phyloP scores from a whole-genome alignment of 2,113 vertebrate species.

The Agapornis roseicollis region DNA sequence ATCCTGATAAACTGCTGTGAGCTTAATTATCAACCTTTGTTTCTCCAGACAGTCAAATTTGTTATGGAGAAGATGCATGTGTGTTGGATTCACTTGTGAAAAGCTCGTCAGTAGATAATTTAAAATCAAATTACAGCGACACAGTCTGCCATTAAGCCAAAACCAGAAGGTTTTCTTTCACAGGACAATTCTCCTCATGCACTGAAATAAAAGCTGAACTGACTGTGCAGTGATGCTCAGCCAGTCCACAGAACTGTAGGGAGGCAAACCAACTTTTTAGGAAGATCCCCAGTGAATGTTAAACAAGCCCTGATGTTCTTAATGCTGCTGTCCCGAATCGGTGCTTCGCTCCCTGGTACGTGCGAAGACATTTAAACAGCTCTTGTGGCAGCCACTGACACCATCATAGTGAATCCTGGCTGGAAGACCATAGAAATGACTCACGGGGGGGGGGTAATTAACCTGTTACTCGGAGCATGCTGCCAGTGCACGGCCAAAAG shows the following conservation, averaged over 20 bases:
- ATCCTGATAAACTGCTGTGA: slow-evolving; percentile 11
- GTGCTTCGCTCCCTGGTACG: neutral
- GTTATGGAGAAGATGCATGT: slow-evolving; percentile 7
- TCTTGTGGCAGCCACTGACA: neutral
- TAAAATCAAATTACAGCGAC: slow-evolving; percentile 24
- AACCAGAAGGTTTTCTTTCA: neutral
- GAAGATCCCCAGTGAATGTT: slow-evolving; percentile 16
- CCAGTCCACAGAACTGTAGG: neutral
- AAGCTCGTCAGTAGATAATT: neutral
- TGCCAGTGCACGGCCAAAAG: neutral
- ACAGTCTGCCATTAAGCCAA: neutral
- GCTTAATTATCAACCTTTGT: slow-evolving; percentile 33
- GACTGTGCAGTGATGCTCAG: neutral
- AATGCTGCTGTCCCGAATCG: neutral
- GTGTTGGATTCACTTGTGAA: neutral
- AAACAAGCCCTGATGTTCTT: neutral
- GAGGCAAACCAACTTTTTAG: slow-evolving; percentile 31
- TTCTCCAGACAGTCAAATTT: slow-evolving; percentile 44
- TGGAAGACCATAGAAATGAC: neutral
- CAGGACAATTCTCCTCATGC: neutral
- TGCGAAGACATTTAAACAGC: neutral
- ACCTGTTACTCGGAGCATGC: neutral
- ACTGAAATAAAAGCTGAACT: slow-evolving; percentile 18
- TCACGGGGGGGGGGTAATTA: neutral
- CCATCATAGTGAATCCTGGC: neutral